phyloP scores from a whole-genome alignment of 2,888 invertebrate genomes.

The Lagria hirta region DNA sequence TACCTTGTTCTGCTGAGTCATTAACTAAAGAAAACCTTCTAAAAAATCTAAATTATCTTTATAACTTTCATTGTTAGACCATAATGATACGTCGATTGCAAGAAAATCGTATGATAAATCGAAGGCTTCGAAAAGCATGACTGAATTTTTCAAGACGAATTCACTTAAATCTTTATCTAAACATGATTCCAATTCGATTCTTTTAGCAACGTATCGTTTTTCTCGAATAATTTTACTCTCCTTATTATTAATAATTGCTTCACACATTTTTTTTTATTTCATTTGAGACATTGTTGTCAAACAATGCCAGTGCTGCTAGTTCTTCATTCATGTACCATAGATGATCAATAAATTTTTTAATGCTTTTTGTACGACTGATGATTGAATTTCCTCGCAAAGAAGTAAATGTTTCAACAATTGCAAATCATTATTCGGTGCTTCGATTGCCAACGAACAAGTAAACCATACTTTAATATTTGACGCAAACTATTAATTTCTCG shows the following conservation, averaged over 20 bases:
- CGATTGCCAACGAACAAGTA: background rate
- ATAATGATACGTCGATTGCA: slow-evolving; percentile 6
- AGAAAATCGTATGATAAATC: slow-evolving; percentile 14
- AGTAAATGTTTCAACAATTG: too few relatives aligned
- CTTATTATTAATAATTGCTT: background rate
- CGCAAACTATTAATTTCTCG: background rate
- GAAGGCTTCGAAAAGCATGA: background rate
- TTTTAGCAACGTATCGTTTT: background rate
- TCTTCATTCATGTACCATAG: slow-evolving; percentile 11
- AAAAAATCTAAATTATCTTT: too few relatives aligned
- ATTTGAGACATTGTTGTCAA: too few relatives aligned
- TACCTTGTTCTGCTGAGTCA: slow-evolving; percentile 1
- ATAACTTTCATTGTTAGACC: background rate
- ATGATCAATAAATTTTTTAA: background rate
- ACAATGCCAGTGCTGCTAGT: slow-evolving; percentile 1
- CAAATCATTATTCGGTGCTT: slow-evolving; percentile 14
- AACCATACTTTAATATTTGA: too few relatives aligned
- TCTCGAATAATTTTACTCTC: background rate
- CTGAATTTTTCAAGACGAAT: slow-evolving; percentile 8
- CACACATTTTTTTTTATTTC: too few relatives aligned
- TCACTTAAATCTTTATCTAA: slow-evolving; percentile 15
- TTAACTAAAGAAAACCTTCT: too few relatives aligned
- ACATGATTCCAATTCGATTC: background rate
- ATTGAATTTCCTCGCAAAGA: too few relatives aligned
- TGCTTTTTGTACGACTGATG: background rate